Conservation (phyloP, 2,113 vertebrate genomes). For the human region DNA sequence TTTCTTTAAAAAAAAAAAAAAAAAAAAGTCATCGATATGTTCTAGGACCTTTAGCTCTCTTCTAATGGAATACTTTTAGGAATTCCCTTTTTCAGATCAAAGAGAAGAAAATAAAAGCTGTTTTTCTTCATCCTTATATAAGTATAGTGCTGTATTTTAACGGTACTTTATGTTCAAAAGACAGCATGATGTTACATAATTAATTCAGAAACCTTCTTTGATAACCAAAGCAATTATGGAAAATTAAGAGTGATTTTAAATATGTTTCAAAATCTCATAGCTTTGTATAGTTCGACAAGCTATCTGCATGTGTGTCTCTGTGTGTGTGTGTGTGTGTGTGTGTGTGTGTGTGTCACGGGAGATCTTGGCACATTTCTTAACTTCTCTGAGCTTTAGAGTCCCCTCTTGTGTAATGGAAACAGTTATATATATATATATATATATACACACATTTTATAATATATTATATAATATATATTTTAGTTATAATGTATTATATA, state of each 20-base stretch:
- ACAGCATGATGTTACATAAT: background rate
- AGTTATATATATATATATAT: background rate
- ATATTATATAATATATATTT: too few species aligned
- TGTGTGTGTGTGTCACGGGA: background rate
- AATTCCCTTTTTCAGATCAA: slow-evolving; percentile 30
- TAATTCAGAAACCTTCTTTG: background rate
- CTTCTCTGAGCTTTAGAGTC: background rate
- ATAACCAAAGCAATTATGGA: background rate
- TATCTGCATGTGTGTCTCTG: background rate
- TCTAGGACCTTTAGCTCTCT: background rate
- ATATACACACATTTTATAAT: too few species aligned
- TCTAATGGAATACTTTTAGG: background rate
- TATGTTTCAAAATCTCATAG: background rate
- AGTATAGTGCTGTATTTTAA: background rate
- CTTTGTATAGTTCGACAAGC: background rate
- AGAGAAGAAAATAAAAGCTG: slow-evolving; percentile 24
- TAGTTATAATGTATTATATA: too few species aligned
- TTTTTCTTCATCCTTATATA: background rate
- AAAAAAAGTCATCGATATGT: too few species aligned
- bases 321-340: too few species aligned
- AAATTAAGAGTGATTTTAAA: slow-evolving; percentile 20
- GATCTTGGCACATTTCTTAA: background rate
- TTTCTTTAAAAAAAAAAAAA: background rate
- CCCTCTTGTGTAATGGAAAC: background rate
- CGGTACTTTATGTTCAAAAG: slow-evolving; percentile 12